Conservation (phyloP, 2,888 invertebrate species). For the Halictus ligatus region DNA sequence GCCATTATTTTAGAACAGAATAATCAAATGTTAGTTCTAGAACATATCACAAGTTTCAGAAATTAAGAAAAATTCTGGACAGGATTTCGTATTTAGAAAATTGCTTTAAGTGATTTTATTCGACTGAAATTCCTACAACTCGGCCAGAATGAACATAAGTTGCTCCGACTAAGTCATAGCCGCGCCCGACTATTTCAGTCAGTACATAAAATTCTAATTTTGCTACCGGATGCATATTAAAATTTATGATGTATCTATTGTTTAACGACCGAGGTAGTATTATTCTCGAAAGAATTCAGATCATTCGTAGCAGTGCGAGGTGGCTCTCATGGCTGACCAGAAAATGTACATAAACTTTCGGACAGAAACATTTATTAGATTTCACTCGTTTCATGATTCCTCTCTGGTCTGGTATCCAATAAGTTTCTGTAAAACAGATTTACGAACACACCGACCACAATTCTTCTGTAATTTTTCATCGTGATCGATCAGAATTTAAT, state of each 20-base stretch:
- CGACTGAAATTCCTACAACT: background rate
- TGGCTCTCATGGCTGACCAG: background rate
- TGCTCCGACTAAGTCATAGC: background rate
- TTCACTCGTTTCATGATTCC: background rate
- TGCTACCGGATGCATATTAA: background rate
- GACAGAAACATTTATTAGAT: background rate
- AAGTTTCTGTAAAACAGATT: background rate
- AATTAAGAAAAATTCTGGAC: too few species aligned
- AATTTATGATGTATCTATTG: background rate
- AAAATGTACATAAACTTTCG: background rate
- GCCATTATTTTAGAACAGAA: too few species aligned
- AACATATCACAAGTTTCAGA: too few species aligned
- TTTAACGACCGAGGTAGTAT: background rate
- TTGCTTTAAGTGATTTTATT: too few species aligned
- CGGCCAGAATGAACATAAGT: background rate
- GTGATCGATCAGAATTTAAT: background rate
- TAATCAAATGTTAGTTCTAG: too few species aligned
- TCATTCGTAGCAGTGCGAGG: background rate
- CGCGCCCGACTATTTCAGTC: background rate
- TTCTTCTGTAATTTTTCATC: background rate
- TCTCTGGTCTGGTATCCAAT: background rate
- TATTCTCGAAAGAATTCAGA: background rate
- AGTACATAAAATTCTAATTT: constrained; percentile 2
- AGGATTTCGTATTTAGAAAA: too few species aligned
- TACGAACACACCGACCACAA: background rate